Conservation (phyloP, 2,888 invertebrate species). For the Sabatieria punctata region DNA sequence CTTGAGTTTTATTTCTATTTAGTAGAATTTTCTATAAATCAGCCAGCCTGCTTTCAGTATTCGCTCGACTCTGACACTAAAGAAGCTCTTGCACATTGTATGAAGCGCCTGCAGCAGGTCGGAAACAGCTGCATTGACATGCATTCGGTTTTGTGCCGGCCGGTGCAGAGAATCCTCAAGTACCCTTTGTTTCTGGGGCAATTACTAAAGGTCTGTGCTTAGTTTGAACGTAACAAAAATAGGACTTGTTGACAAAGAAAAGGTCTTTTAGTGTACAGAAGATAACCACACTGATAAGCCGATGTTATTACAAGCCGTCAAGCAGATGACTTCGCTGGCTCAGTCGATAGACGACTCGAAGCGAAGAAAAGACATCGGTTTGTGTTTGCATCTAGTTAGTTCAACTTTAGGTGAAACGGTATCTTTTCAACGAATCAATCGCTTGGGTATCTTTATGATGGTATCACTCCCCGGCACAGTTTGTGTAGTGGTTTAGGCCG, state of each 20-base stretch:
- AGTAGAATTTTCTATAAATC: neutral
- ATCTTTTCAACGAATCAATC: neutral
- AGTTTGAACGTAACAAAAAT: too few relatives aligned
- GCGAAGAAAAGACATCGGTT: constrained; percentile 43
- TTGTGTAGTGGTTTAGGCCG: too few relatives aligned
- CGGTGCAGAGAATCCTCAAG: constrained; percentile 46
- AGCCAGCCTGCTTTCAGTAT: neutral
- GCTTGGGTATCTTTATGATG: too few relatives aligned
- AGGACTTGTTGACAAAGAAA: too few relatives aligned
- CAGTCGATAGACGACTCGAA: constrained; percentile 46
- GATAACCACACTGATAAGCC: constrained; percentile 41
- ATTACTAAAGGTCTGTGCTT: constrained; percentile 43
- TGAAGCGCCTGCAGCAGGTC: constrained; percentile 28
- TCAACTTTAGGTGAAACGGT: too few relatives aligned
- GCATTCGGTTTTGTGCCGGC: constrained; percentile 45
- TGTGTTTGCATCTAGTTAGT: constrained; percentile 5
- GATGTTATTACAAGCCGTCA: constrained; percentile 39
- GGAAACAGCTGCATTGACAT: constrained; percentile 41
- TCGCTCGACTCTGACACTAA: constrained; percentile 1
- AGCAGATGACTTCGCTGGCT: constrained; percentile 43
- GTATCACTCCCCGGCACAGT: too few relatives aligned
- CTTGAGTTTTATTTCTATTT: neutral
- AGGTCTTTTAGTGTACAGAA: constrained; percentile 38
- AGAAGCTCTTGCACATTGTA: constrained; percentile 22
- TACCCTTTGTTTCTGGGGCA: constrained; percentile 45